Evolutionary conservation across 2,797 vertebrate species (phyloP).

Genomic region (Mallotus villosus): DNA sequence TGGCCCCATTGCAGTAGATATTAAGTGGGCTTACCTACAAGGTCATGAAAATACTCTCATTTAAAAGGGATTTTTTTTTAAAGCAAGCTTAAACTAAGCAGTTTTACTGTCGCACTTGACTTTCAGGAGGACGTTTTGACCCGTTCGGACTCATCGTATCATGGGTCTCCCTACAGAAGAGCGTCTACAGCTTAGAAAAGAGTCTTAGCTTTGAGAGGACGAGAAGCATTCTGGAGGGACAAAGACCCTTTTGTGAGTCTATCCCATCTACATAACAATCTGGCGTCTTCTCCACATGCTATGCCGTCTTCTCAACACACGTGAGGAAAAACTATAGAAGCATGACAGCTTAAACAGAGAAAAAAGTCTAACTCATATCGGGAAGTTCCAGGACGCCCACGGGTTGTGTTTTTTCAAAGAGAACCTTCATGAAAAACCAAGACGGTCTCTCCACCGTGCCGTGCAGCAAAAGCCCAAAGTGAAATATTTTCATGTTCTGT

Average conservation of each 20-base stretch:
- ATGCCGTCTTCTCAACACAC: not conserved
- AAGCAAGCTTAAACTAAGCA: not conserved
- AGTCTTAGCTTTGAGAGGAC: not conserved
- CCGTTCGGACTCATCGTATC: no score
- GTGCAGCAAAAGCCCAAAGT: conserved; percentile 20
- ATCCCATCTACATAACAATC: not conserved
- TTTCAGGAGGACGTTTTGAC: no score
- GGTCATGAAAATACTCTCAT: not conserved
- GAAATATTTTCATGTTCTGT: conserved; percentile 50
- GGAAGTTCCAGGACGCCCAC: not conserved
- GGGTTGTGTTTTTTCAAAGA: not conserved
- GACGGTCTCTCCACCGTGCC: conserved; percentile 2
- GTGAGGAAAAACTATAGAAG: not conserved
- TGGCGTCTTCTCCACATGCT: not conserved
- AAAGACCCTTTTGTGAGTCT: conserved; percentile 7
- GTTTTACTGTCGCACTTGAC: not conserved
- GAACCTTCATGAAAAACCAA: conserved; percentile 25
- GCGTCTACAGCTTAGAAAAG: no score
- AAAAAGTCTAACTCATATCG: conserved; percentile 6
- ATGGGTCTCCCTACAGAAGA: not conserved
- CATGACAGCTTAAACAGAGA: not conserved
- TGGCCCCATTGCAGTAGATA: not conserved
- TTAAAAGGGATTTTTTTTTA: not conserved
- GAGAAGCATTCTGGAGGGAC: not conserved
- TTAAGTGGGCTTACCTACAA: not conserved